Evolutionary conservation across 2,797 vertebrate genomes (phyloP).

Genomic region (Anabacerthia variegaticeps): DNA sequence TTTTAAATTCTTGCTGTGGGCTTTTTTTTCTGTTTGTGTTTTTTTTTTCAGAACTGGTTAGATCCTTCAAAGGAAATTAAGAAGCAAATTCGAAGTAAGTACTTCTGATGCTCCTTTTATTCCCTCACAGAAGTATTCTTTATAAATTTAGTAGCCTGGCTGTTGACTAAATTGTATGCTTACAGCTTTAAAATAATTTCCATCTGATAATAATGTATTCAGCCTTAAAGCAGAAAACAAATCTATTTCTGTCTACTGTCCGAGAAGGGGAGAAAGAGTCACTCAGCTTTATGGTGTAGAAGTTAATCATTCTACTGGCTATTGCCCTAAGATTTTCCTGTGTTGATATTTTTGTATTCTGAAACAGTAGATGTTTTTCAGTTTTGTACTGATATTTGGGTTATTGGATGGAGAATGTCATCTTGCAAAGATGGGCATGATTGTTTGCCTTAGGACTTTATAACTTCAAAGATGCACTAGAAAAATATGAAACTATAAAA

Average conservation of each 20-base stretch:
- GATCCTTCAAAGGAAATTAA: slow-evolving; percentile 95
- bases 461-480: not conserved
- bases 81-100: slow-evolving; percentile 94
- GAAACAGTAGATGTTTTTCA: not conserved
- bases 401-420: not conserved
- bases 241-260: not conserved
- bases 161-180: not conserved
- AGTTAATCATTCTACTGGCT: not conserved
- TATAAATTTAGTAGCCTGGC: not conserved
- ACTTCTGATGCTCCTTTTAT: not conserved
- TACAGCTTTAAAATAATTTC: not conserved
- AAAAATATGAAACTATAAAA: not conserved
- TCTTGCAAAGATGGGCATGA: not conserved
- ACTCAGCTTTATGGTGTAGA: not conserved
- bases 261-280: not conserved
- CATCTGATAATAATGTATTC: not conserved
- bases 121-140: not conserved
- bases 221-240: not conserved
- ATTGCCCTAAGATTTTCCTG: not conserved
- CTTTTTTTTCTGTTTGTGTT: not conserved
- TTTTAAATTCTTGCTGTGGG: not conserved
- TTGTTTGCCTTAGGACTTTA: not conserved
- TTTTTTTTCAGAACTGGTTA: slow-evolving; percentile 87
- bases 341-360: not conserved
- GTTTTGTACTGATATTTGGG: not conserved